Evolutionary conservation across 2,113 vertebrate species (phyloP), one percentile per base, ranked within the genome.

Genomic region (Tragelaphus strepsiceros): DNA sequence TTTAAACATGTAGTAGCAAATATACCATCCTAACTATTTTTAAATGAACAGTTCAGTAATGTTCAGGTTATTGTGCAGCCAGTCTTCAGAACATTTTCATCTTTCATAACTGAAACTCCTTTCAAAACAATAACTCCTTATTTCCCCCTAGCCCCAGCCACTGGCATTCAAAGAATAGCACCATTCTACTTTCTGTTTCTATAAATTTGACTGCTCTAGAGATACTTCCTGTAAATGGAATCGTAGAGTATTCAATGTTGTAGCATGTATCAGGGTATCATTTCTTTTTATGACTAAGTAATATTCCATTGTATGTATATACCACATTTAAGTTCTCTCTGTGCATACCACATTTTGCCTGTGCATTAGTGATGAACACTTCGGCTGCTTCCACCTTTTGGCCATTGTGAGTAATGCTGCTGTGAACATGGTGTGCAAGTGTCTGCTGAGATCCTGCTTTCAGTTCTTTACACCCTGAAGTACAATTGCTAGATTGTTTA

Each of bases 21-120:
- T 88, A 90, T 78, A 54, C 22, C 32, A 24, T 85, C 21, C 71
- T 85, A 78, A 88, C 21, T 10, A 67, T 90, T 94, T 96, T 93
- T 61, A 89, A 83, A 11, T 62, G 4, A 96, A 6, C 3, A 61
- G 43, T 90, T 95, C 7, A 58, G 26, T 84, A n/a, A 7, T 77
- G 6, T 39, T 92, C 8, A 88, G 35, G 80, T 19, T 91, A 13
- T 80, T 91, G 39, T 92, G 13, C 24, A 88, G 6, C 7, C 51
- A 92, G 4, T 74, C 39, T 86, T 67, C 35, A 62, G 53, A 81
- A 87, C 43, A 87, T 96, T 85, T 88, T 94, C 17, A 62, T 94
- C 58, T 87, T 88, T 56, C 15, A 87, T 83, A 96, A 74, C 54
- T 96, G 56, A 88, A 96, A 87, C 67, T 95, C 30, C 62, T 46